A percentile compares a stretch with the other conserved stretches of the same genome.
Evolutionary conservation across 2,113 vertebrate species (phyloP).

Genomic region (Donacobius atricapilla): DNA sequence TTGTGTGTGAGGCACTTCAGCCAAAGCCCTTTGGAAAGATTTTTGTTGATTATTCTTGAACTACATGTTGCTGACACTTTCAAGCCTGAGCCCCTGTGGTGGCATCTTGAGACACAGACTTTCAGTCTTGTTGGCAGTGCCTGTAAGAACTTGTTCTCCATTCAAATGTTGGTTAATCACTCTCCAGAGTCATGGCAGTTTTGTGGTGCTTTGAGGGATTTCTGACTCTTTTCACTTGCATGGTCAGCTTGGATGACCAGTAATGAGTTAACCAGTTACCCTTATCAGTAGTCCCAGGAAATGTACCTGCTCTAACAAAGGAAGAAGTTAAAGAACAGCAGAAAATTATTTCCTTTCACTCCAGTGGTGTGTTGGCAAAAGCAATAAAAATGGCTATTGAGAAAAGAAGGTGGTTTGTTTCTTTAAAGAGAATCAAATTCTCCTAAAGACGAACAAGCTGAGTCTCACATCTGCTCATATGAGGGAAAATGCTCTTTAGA

Average conservation of each 20-base stretch:
- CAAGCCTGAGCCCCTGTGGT: not conserved
- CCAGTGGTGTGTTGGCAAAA: not conserved
- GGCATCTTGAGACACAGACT: not conserved
- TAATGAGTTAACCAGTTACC: not conserved
- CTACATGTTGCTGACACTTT: not conserved
- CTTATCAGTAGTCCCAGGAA: not conserved
- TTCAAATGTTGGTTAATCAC: not conserved
- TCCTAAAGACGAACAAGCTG: not conserved
- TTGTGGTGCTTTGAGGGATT: not conserved
- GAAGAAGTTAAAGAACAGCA: not conserved
- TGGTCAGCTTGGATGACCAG: not conserved
- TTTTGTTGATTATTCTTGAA: not conserved
- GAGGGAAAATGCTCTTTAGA: not conserved
- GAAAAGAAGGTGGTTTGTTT: not conserved
- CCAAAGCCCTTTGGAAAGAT: not conserved
- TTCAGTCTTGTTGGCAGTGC: not conserved
- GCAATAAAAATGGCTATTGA: conserved; percentile 7
- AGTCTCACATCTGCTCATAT: not conserved
- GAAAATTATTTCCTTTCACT: not conserved
- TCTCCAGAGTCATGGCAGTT: not conserved
- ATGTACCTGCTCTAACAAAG: not conserved
- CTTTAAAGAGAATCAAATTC: not conserved
- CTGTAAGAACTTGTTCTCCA: not conserved
- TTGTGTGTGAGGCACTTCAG: not conserved
- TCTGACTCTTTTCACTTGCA: not conserved